Evolutionary conservation across 2,113 vertebrate species (phyloP), one percentile per base, ranked within the genome.

Genomic region (Chaetorhynchus papuensis): DNA sequence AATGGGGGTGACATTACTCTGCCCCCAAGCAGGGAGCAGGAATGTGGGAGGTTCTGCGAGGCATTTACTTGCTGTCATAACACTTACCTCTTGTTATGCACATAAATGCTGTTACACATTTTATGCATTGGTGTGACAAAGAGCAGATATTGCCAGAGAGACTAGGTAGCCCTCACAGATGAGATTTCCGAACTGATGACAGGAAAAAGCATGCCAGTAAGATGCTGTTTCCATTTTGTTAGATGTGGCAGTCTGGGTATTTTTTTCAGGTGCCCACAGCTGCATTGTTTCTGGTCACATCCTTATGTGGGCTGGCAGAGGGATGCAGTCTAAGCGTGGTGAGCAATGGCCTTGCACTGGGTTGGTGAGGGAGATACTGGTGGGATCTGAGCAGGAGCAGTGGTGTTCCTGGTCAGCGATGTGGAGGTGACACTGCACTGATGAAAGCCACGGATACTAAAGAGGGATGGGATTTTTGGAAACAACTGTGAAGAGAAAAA

Each of bases 401-500:
- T 23, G 53, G 12, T 37, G n/a, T n/a, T 88, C 64, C 6, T 45
- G n/a, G 30, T 82, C 52, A n/a, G n/a, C 0, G 0, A 17, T 15
- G 35, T 15, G 57, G 41, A 74, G 79, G 41, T 89, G 72, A 84
- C 50, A 52, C 44, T 33, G 53, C 31, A 5, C 3, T 81, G 57
- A 39, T 89, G 54, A 71, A 87, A 89, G 84, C 69, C 70, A 70
- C 44, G 52, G 69, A 41, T 88, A 45, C 64, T 72, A 33, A 20
- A 47, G 41, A 83, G 42, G 68, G 56, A 75, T 0, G 1, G 27
- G 42, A 44, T 57, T 89, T 96, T 70, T 95, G 56, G 72, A 79
- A 89, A 88, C 57, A 21, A 27, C 80, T 87, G 37, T 68, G 60
- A 84, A 83, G 49, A 93, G 60, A 70, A 90, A 89, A 87, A 96